These are phyloP conservation scores for Capitulum mitella DNA, from an alignment of 2,888 invertebrate genomes.

Conservation along the genomic window DNA sequence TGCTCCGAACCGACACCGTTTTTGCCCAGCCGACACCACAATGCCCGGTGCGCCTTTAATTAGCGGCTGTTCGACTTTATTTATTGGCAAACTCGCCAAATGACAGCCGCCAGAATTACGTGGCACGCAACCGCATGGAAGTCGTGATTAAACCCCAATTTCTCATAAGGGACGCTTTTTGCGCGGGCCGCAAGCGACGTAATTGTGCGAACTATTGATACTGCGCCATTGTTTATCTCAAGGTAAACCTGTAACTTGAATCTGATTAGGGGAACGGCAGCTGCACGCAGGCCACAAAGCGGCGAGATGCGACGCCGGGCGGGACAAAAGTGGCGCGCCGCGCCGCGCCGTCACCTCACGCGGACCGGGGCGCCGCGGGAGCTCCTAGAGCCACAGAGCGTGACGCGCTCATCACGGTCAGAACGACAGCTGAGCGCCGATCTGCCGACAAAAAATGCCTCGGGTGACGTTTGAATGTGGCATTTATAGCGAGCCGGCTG, in stretches of 20 bases:
- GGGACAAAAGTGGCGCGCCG: background rate
- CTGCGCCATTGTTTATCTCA: background rate
- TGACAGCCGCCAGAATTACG: background rate
- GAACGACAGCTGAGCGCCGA: background rate
- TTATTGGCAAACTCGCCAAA: background rate
- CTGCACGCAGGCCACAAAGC: background rate
- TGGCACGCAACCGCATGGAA: constrained; percentile 13
- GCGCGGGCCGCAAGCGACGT: background rate
- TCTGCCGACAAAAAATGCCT: background rate
- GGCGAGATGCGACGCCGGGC: background rate
- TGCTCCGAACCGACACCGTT: background rate
- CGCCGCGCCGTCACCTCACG: background rate
- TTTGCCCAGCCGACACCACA: background rate
- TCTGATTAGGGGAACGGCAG: background rate
- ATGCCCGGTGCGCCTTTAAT: background rate
- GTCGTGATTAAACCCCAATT: background rate
- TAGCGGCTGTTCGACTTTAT: constrained; percentile 11
- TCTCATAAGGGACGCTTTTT: background rate
- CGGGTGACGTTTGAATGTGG: background rate
- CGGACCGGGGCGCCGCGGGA: background rate
- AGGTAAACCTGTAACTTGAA: background rate
- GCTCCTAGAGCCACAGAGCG: background rate
- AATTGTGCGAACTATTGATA: constrained; percentile 17
- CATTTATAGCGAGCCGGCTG: background rate
- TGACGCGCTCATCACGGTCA: background rate